Percentiles rank a stretch among this genome's conserved stretches.
These are phyloP conservation scores for Tridacna gigas DNA, from an alignment of 2,888 invertebrate genomes.

Conservation along the genomic window DNA sequence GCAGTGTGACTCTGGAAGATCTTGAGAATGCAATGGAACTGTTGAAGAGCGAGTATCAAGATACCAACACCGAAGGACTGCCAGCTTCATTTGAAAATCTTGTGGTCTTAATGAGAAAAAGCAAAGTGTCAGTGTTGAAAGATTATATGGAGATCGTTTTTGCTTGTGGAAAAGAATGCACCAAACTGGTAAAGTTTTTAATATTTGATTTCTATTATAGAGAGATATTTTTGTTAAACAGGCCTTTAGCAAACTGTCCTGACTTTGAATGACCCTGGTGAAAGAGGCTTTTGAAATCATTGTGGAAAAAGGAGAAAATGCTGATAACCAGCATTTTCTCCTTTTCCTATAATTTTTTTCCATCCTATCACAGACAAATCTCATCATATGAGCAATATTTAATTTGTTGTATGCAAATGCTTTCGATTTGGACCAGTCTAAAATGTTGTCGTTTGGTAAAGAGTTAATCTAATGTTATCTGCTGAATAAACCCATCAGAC, in stretches of 20 bases:
- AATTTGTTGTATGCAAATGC: no score
- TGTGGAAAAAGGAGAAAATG: neutral
- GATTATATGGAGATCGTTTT: conserved; percentile 41
- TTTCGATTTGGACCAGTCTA: no score
- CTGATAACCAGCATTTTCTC: neutral
- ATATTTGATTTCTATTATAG: no score
- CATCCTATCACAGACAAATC: neutral
- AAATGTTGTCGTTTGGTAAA: no score
- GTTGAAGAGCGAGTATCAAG: conserved; percentile 14
- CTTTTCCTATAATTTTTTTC: neutral
- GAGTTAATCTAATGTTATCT: no score
- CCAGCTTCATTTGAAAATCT: conserved; percentile 48
- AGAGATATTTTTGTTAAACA: neutral
- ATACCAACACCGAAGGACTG: conserved; percentile 26
- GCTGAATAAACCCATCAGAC: no score
- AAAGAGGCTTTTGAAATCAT: neutral
- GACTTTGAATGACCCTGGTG: neutral
- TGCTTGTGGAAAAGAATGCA: conserved; percentile 42
- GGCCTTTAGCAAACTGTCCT: neutral
- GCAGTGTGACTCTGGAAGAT: conserved; percentile 9
- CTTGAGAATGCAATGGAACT: conserved; percentile 21
- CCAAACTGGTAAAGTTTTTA: neutral
- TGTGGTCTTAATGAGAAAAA: conserved; percentile 47
- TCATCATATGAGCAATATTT: no score
- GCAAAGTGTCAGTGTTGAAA: conserved; percentile 25